A percentile compares a stretch with the other conserved stretches of the same genome.
phyloP scores from a whole-genome alignment of 2,888 invertebrate species.

The Lottia gigantea region DNA sequence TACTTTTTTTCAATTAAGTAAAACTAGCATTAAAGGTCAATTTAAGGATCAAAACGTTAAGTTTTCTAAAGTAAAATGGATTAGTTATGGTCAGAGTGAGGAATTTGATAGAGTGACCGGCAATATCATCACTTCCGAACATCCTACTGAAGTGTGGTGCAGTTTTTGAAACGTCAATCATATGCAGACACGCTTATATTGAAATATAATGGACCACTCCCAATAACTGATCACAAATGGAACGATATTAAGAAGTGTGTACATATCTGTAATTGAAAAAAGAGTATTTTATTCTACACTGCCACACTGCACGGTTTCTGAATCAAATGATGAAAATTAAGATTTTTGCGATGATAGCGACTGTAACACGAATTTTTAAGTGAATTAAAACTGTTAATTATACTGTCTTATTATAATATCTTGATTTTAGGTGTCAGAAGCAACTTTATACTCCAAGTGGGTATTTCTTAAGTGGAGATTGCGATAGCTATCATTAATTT shows the following conservation, averaged over 20 bases:
- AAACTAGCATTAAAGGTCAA: conserved; percentile 6
- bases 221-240: neutral
- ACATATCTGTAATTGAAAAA: neutral
- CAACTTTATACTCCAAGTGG: no score
- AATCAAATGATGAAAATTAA: neutral
- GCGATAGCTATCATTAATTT: no score
- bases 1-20: conserved; percentile 1
- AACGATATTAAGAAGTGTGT: neutral
- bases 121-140: neutral
- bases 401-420: no score
- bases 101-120: conserved; percentile 6
- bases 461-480: no score
- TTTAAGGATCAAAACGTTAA: conserved; percentile 2
- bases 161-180: neutral
- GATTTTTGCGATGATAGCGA: neutral
- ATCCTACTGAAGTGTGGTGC: conserved; percentile 15
- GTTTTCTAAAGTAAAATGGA: conserved; percentile 14
- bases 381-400: no score
- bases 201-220: neutral
- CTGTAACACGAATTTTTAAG: no score
- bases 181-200: neutral
- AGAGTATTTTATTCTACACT: neutral
- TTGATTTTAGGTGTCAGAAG: no score
- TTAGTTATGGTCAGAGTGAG: conserved; percentile 14
- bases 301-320: neutral